Conservation (phyloP, 1,140 invertebrate species). For the Elymnias hypermnestra region DNA sequence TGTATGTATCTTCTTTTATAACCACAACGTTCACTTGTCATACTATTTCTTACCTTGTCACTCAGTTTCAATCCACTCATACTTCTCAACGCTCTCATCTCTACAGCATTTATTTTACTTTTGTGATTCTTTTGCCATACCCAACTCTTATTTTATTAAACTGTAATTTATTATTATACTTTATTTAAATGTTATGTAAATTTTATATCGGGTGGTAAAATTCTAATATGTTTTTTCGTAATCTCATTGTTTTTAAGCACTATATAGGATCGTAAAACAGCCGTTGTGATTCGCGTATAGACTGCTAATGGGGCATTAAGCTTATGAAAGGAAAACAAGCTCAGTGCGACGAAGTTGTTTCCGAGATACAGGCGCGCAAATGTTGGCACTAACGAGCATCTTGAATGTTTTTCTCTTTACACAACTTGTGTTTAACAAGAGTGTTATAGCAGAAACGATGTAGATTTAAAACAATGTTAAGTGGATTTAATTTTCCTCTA, state of each 20-base stretch:
- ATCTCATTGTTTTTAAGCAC: slow-evolving; percentile 1
- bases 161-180: too few relatives aligned
- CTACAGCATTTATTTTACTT: too few relatives aligned
- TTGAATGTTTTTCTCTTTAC: slow-evolving; percentile 4
- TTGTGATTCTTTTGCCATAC: too few relatives aligned
- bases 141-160: too few relatives aligned
- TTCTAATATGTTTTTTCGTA: too few relatives aligned
- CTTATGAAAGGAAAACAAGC: slow-evolving; percentile 6
- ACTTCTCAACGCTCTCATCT: too few relatives aligned
- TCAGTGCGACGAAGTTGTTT: slow-evolving; percentile 3
- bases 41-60: too few relatives aligned
- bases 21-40: too few relatives aligned
- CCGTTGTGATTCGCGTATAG: not conserved
- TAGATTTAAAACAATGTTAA: not conserved
- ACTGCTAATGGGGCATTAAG: slow-evolving; percentile 7
- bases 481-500: not conserved
- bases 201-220: too few relatives aligned
- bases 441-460: not conserved
- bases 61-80: too few relatives aligned
- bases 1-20: too few relatives aligned
- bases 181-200: too few relatives aligned
- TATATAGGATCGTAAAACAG: not conserved
- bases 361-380: slow-evolving; percentile 5
- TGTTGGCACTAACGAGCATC: slow-evolving; percentile 6
- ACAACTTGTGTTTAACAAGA: slow-evolving; percentile 1